Evolutionary conservation across 2,888 invertebrate species (phyloP), one percentile per base, ranked within the genome.

Genomic region (Temnothorax rugatulus): DNA sequence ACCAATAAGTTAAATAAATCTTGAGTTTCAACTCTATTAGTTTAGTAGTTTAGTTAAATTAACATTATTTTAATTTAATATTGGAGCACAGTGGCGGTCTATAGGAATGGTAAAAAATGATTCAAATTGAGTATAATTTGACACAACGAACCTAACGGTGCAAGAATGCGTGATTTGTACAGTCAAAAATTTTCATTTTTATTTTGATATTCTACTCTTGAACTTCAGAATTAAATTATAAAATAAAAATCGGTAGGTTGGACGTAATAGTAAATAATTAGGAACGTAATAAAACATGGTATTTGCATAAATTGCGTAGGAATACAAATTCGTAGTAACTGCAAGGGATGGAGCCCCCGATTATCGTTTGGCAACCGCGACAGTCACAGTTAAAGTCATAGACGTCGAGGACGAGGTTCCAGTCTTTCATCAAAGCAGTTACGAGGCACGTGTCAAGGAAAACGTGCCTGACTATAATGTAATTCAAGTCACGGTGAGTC

Each of bases 341-440:
- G 98, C 98, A 1, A 97, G 97, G 93, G 99, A 99, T 93, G 98
- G 98, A 29, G 98, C 98, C 0, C 96, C 97, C 0, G 98, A 98
- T 95, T 97, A 97, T 4, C 96, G 98, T 18, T 95, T 98, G 54
- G 98, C 98, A 2, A 98, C 98, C 0, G 98, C 98, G 0, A 98
- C 98, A 0, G 98, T 98, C 13, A 97, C 98, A 0, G 97, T 99
- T 0, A 95, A 96, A 90, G 98, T 98, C 0, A 95, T 96, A 74
- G 98, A 99, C 93, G 95, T 97, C 0, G 97, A 97, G 79, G 99
- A 99, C 93, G 98, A 98, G 94, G 95, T 97, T 57, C 98, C 98
- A 0, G 95, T 97, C 68, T 99, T 99, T 94, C 95, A 95, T 75
- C 96, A 97, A 87, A 95, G 96, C 1, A 95, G 96, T 41, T 98